phyloP scores from a whole-genome alignment of 2,797 vertebrate species.

The Echiichthys vipera region DNA sequence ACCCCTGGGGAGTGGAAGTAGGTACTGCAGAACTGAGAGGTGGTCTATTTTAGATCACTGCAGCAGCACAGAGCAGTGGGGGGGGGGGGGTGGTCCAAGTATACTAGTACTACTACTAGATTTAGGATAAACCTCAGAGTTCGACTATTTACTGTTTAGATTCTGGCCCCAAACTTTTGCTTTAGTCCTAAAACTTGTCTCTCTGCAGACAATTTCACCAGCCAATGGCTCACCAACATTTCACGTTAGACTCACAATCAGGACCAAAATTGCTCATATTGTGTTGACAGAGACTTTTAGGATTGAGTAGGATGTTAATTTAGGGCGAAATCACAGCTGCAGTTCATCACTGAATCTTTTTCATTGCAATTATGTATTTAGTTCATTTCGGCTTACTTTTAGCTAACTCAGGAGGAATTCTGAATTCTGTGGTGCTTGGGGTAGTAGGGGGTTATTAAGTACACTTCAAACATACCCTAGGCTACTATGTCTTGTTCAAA shows the following conservation, averaged over 20 bases:
- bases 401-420: too few relatives aligned
- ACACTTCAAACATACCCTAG: neutral
- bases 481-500: too few relatives aligned
- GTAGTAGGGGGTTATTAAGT: neutral
- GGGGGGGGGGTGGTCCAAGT: conserved; percentile 25
- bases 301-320: neutral
- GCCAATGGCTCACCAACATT: neutral
- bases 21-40: conserved; percentile 74
- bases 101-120: conserved; percentile 41
- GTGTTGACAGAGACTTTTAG: neutral
- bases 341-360: neutral
- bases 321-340: neutral
- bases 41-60: conserved; percentile 76
- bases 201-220: conserved; percentile 24
- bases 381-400: neutral
- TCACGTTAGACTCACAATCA: neutral
- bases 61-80: conserved; percentile 55
- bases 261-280: neutral
- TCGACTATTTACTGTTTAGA: conserved; percentile 23
- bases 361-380: neutral
- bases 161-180: conserved; percentile 1
- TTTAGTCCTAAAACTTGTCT: neutral
- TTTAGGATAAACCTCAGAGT: conserved; percentile 30
- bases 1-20: conserved; percentile 75
- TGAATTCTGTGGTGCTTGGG: neutral